Percentiles rank a stretch among this genome's conserved stretches.
Conservation (phyloP, 2,113 vertebrate species). For the Melanotaenia duboulayi region DNA sequence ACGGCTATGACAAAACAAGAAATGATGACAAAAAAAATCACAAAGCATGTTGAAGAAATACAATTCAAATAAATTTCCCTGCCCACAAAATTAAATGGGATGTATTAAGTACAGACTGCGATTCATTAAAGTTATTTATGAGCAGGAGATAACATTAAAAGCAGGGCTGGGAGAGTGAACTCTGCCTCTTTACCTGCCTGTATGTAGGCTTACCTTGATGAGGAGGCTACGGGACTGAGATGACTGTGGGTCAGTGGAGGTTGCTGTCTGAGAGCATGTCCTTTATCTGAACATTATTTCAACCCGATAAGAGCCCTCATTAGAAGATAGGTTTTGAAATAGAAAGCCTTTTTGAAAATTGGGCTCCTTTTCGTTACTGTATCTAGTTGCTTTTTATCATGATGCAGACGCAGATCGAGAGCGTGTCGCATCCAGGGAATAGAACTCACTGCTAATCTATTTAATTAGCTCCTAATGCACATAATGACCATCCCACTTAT, state of each 20-base stretch:
- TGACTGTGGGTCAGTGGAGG: slow-evolving; percentile 45
- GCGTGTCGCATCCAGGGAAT: slow-evolving; percentile 19
- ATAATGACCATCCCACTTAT: slow-evolving; percentile 34
- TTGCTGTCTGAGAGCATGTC: slow-evolving; percentile 50
- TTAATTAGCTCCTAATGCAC: slow-evolving; percentile 54
- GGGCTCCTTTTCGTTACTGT: slow-evolving; percentile 34
- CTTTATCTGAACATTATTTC: slow-evolving; percentile 63
- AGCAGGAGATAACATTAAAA: slow-evolving; percentile 45
- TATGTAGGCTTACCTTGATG: slow-evolving; percentile 47
- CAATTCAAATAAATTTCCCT: slow-evolving; percentile 61
- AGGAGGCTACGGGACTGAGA: slow-evolving; percentile 35
- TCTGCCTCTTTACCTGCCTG: slow-evolving; percentile 12
- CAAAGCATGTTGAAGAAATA: slow-evolving; percentile 50
- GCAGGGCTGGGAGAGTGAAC: slow-evolving; percentile 23
- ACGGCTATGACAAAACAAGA: slow-evolving; percentile 1
- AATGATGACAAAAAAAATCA: slow-evolving; percentile 45
- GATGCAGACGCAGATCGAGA: slow-evolving; percentile 22
- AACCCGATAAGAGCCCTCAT: slow-evolving; percentile 55
- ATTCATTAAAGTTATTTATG: slow-evolving; percentile 51
- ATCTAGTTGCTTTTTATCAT: slow-evolving; percentile 31
- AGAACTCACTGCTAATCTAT: slow-evolving; percentile 46
- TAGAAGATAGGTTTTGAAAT: slow-evolving; percentile 58
- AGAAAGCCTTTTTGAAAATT: slow-evolving; percentile 47
- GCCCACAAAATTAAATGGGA: slow-evolving; percentile 53
- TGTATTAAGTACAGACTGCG: slow-evolving; percentile 55